Base-by-base conservation (phyloP, 2,888 invertebrate genomes). In the Plagodis dolabraria region DNA sequence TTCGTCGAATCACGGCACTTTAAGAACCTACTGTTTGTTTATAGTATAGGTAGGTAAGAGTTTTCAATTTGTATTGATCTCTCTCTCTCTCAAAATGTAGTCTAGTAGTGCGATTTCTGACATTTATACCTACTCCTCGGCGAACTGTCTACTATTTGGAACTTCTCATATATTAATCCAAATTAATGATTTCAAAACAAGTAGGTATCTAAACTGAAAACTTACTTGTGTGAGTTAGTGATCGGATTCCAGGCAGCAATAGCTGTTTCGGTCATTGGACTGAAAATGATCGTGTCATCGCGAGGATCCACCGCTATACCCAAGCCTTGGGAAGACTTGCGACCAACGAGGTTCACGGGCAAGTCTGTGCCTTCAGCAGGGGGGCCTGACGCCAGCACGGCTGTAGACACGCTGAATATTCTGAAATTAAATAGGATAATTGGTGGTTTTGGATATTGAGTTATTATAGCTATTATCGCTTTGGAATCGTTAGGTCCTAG, bases 291-390 rank as follows among this genome's bases (percentile, higher is more conserved):
- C 42, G 96, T 95, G 62, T 96, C 96, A 69, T 96, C 96, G 0
- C 93, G 87, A 0, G 95, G 95, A 67, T 96, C 96, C 0, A 96
- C 94, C 0, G 95, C 94, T 22, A 97, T 76, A 0, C 96, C 96
- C 7, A 97, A 93, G 5, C 97, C 97, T 82, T 97, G 97, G 0
- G 97, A 97, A 0, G 97, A 96, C 83, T 97, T 97, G 75, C 95
- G 95, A 0, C 97, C 97, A 10, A 97, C 96, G 47, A 97, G 88
- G 64, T 95, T 94, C 0, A 97, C 95, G 0, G 96, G 96, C 53
- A 97, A 82, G 65, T 95, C 95, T 47, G 95, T 94, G 42, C 95
- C 95, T 69, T 95, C 95, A 0, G 95, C 94, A 0, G 95, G 93
- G 0, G 97, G 97, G 0, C 97, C 97, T 0, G 95, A 94, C 2